Evolutionary conservation across 2,888 invertebrate species (phyloP).

Genomic region (Caenorhabditis sp.): DNA sequence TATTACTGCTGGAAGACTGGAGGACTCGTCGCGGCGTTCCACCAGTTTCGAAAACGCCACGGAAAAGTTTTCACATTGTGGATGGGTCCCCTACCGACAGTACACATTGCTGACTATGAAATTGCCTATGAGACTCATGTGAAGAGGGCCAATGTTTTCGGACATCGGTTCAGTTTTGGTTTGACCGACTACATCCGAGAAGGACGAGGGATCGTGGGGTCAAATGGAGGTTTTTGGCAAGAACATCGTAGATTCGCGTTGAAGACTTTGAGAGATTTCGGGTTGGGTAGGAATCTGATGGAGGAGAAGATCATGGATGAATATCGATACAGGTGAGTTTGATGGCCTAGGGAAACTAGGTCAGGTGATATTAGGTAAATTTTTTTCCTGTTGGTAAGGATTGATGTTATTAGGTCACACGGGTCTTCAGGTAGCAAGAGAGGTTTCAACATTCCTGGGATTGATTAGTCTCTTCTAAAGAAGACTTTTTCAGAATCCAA

Average conservation of each 20-base stretch:
- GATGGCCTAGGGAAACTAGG: too few relatives aligned
- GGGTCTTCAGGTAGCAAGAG: too few relatives aligned
- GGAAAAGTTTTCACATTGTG: conserved; percentile 69
- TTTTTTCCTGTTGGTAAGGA: too few relatives aligned
- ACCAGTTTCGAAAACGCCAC: conserved; percentile 40
- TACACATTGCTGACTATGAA: conserved; percentile 66
- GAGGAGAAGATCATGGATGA: conserved; percentile 51
- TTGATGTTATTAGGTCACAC: too few relatives aligned
- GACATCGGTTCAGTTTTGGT: conserved; percentile 35
- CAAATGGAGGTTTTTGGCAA: conserved; percentile 65
- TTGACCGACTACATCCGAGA: conserved; percentile 50
- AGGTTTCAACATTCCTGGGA: too few relatives aligned
- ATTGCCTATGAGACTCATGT: conserved; percentile 64
- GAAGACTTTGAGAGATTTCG: conserved; percentile 68
- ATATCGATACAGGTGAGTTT: conserved; percentile 45
- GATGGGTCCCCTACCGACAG: conserved; percentile 66
- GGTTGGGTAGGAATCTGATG: conserved; percentile 67
- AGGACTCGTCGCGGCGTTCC: conserved; percentile 24
- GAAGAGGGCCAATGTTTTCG: conserved; percentile 34
- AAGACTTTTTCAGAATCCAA: conserved; percentile 33
- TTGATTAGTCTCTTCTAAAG: too few relatives aligned
- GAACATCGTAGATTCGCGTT: conserved; percentile 68
- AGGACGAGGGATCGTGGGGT: conserved; percentile 53
- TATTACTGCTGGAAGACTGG: conserved; percentile 37
- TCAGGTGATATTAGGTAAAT: too few relatives aligned